phyloP scores from a whole-genome alignment of 2,113 vertebrate species.

The Equus quagga region DNA sequence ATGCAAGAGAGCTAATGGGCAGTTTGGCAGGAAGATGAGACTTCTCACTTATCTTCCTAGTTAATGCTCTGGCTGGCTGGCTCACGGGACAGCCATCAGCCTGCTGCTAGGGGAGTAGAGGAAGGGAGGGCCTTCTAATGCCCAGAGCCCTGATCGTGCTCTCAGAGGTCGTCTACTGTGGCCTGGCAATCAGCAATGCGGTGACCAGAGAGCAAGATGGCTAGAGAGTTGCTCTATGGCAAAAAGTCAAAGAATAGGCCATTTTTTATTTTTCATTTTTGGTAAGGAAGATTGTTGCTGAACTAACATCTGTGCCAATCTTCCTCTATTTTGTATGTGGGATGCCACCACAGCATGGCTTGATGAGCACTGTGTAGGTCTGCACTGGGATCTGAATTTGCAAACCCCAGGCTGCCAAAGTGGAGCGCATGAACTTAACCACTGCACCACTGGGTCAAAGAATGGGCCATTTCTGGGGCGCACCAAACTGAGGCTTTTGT shows the following conservation, averaged over 20 bases:
- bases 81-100: background rate
- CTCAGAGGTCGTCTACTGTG: rapidly evolving
- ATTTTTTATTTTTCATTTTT: background rate
- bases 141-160: background rate
- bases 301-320: too few species aligned
- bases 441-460: background rate
- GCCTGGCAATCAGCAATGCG: background rate
- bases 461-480: background rate
- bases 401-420: too few species aligned
- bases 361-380: too few species aligned
- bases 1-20: background rate
- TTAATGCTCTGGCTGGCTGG: background rate
- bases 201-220: rapidly evolving
- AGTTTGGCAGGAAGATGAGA: background rate
- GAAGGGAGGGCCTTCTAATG: background rate
- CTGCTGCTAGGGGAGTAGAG: background rate
- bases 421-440: too few species aligned
- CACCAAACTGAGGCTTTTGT: background rate
- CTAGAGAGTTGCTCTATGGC: background rate
- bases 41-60: background rate
- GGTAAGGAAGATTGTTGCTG: too few species aligned
- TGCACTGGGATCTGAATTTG: too few species aligned
- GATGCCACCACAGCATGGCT: too few species aligned
- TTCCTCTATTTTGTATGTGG: too few species aligned
- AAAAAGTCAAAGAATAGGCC: background rate